Base-by-base conservation (phyloP, 2,888 invertebrate genomes). In the Eupithecia subumbrata region DNA sequence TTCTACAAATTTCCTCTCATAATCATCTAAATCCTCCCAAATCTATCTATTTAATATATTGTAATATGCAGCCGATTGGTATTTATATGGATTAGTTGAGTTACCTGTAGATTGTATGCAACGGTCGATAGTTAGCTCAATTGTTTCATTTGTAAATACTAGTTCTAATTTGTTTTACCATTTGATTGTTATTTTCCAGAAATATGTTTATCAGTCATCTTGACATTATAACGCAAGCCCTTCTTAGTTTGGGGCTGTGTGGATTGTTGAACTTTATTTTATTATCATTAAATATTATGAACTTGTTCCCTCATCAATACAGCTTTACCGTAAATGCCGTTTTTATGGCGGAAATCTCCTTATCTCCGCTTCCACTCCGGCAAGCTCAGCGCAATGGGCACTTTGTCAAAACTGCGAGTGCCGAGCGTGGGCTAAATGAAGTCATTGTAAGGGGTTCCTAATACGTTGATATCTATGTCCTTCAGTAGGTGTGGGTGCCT, bases 271-370 rank as follows among this genome's bases (percentile, higher is more conserved):
- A 3, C 30, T 2, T 30, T 30, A 30, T 30, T 30, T 1, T 30
- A 30, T 30, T 30, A 40, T 9, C 5, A 37, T 37, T 37, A 40
- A 64, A 64, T 64, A 34, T 34, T 8, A 64, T 43, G 18, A 68
- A 45, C 5, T 72, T 64, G 63, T 69, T 72, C 43, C 66, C 43
- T 68, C 69, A 77, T 77, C 72, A 70, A 69, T 74, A 69, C 40
- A 69, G 72, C 74, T 68, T 45, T 30, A 66, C 18, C 12, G 81
- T 80, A 83, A 86, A 86, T 85, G 82, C 85, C 79, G 82, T 86
- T 90, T 91, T 92, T 91, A 92, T 89, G 88, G 84, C 84, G 84
- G 81, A 89, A 92, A 93, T 90, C 92, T 88, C 83, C 92, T 93
- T 93, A 93, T 93, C 93, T 84, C 83, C 69, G 85, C 88, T 92